Base-by-base conservation (phyloP, 2,797 vertebrate genomes). In the Pantherophis alleghaniensis region DNA sequence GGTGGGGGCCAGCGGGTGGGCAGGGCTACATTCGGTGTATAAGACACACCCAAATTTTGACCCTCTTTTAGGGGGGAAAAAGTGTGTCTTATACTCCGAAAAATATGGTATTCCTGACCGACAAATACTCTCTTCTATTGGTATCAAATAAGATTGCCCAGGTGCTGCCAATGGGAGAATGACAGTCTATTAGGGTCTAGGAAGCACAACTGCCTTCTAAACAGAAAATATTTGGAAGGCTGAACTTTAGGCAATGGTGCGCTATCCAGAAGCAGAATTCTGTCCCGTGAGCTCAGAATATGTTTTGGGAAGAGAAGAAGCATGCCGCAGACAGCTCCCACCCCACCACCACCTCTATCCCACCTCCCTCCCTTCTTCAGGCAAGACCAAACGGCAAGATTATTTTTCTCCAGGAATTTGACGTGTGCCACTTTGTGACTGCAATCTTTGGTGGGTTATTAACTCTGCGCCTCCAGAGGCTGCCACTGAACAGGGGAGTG, bases 361-460 rank as follows among this genome's bases (percentile, higher is more conserved):
- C 59, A 9, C 22, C 61, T 86, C 87, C 92, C 60, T 89, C 83
- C 60, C 92, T 53, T 92, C 60, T 86, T 4, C 24, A 87, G 32
- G n/a, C 66, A 88, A 69, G n/a, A 86, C 47, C 79, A 87, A 86
- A 93, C 88, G 92, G 94, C 90, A 95, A 96, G 96, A 20, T 95
- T 91, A 91, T 83, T 88, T 92, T 88, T 89, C 95, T 94, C 53
- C 92, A 88, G 28, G 95, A 95, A 96, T 96, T 96, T 95, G 83
- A 88, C 66, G 7, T 93, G 93, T 94, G 92, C 93, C 0, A 0
- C 91, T 96, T 93, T 96, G 95, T 93, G 94, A 96, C 95, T 93
- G 87, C 0, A 63, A 95, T 93, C 95, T 95, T 96, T 92, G 89
- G 95, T 95, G 95, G 95, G 94, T 95, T 96, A 96, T 97, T 96